Base-by-base conservation (phyloP, 2,113 vertebrate genomes). In the Steatornis caripensis region DNA sequence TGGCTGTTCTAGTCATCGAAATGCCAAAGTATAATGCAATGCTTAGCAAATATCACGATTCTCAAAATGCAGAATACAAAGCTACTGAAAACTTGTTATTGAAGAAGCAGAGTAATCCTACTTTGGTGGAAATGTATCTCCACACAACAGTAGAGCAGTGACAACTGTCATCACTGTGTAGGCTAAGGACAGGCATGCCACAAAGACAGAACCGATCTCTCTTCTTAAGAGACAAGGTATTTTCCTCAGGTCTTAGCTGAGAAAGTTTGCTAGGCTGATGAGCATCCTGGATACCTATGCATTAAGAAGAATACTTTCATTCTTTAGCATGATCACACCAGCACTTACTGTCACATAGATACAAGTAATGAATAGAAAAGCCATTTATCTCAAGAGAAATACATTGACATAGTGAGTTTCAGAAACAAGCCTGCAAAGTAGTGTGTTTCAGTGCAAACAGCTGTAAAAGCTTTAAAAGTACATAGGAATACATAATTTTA, bases 71-170 rank as follows among this genome's bases (percentile, higher is more conserved):
- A 79, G 23, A 55, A 24, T 72, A 21, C 9, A 43, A 60, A 68
- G 39, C 9, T 80, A 22, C 24, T 57, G 62, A 48, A 75, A 78
- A 79, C 0, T 4, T 58, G 5, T 80, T 66, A 58, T 4, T 79
- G 53, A 76, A 76, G 62, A 76, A 51, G 12, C 15, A 68, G 48
- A 68, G 18, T 37, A 79, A 60, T 61, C 36, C 14, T 34, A 4
- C 39, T 43, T 76, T 32, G 17, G 34, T 85, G 34, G 41, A 84
- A 27, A 84, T 39, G 9, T 32, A 3, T 71, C 46, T 90, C 30
- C 58, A 77, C 46, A 20, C 12, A 53, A 37, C 10, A 43, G n/a
- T 11, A 71, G 23, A 45, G 7, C 0, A 1, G 15, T 1, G 2
- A 36, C 27, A 9, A 23, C 46, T 54, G n/a, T 4, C 22, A 29